Percentiles rank a stretch among this genome's conserved stretches.
Evolutionary conservation across 1,140 invertebrate species (phyloP).

Genomic region (Andrena cerasifolii): DNA sequence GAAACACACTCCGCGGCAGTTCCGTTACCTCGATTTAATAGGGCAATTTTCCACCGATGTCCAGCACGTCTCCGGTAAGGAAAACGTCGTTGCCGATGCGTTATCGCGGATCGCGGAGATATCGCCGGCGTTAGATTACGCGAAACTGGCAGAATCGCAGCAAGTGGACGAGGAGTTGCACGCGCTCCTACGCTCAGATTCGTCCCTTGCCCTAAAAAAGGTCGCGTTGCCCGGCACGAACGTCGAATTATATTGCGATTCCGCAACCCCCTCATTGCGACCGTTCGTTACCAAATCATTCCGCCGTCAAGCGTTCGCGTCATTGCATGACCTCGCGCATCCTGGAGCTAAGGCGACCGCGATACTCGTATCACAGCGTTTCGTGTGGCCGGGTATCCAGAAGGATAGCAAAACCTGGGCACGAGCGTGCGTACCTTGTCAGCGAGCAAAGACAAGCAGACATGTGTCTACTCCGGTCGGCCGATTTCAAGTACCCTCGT

Average conservation of each 20-base stretch:
- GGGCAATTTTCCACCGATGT: conserved; percentile 68
- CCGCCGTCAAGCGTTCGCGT: conserved; percentile 46
- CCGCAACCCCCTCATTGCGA: background rate
- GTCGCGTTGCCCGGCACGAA: background rate
- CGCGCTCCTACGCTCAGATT: no score
- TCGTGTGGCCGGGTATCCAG: conserved; percentile 74
- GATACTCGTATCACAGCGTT: conserved; percentile 72
- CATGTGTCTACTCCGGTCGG: background rate
- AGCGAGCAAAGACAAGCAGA: background rate
- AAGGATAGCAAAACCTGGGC: background rate
- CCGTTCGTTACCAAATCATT: background rate
- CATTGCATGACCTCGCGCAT: conserved; percentile 71
- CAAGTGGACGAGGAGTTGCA: background rate
- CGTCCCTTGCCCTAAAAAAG: background rate
- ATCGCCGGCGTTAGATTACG: background rate
- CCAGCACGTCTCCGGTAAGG: conserved; percentile 67
- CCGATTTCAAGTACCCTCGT: background rate
- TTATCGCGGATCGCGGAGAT: conserved; percentile 58
- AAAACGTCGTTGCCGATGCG: conserved; percentile 70
- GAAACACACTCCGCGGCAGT: background rate
- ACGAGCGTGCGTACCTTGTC: background rate
- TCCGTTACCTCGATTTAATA: background rate
- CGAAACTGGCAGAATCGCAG: background rate
- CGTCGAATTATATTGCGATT: background rate
- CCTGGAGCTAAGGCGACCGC: conserved; percentile 69